Evolutionary conservation across 1,140 invertebrate genomes (phyloP).

Genomic region (Arion vulgaris): DNA sequence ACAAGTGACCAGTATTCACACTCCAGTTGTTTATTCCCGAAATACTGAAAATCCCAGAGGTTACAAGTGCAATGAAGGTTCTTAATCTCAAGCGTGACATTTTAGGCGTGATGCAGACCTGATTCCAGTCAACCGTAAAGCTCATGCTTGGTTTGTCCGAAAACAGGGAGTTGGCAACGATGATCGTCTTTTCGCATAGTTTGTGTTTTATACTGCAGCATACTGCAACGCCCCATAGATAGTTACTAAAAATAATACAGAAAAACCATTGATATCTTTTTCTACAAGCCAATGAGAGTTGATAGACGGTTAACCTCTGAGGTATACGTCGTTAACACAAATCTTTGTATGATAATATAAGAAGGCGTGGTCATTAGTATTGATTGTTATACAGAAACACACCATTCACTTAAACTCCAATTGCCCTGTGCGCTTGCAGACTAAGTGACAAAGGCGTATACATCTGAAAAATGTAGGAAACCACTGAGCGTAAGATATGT

Average conservation of each 20-base stretch:
- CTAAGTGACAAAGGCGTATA: too few species aligned
- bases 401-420: too few species aligned
- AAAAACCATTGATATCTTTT: not conserved
- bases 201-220: not conserved
- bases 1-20: not conserved
- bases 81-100: constrained; percentile 3
- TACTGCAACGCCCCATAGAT: not conserved
- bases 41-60: constrained; percentile 28
- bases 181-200: not conserved
- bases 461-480: too few species aligned
- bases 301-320: too few species aligned
- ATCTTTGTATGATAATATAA: too few species aligned
- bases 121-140: constrained; percentile 23
- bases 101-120: constrained; percentile 27
- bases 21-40: constrained; percentile 15
- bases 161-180: not conserved
- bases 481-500: too few species aligned
- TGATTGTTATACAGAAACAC: too few species aligned
- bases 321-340: too few species aligned
- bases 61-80: constrained; percentile 32
- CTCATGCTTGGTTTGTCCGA: not conserved
- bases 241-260: not conserved
- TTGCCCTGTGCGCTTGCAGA: too few species aligned
- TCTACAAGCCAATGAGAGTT: too few species aligned
- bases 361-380: too few species aligned